Base-by-base conservation (phyloP, 2,113 vertebrate genomes). In the Corvus moneduloides region DNA sequence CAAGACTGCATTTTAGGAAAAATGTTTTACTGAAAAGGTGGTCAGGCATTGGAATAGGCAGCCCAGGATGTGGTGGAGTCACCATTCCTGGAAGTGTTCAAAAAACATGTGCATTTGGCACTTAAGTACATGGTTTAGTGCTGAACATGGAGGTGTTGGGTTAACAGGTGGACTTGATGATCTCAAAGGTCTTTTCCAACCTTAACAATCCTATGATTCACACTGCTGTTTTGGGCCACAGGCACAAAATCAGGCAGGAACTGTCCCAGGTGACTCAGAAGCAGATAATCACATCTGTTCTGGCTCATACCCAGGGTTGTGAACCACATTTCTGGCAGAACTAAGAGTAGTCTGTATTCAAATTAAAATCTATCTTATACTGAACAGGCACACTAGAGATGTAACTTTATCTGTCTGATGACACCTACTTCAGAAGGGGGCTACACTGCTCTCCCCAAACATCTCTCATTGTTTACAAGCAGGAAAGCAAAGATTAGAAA, bases 331-430 rank as follows among this genome's bases (percentile, higher is more conserved):
- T 73, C 63, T 41, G 66, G 55, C 4, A 77, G 63, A 68, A 63
- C 26, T 69, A 55, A 88, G 13, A 61, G 41, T 2, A 83, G 24
- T 24, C 37, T 32, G 16, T 7, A 30, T 77, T 84, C 44, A 92
- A 94, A 74, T 44, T 44, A 78, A 92, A 93, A 75, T 52, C 51
- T 91, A 64, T 46, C 32, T 66, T 15, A 32, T 52, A 61, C 21
- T 28, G 32, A 94, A 54, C 39, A 79, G 48, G 18, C 67, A 73
- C 3, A 20, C 26, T n/a, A 52, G 6, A 79, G 18, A 69, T 2
- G 3, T 14, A 62, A 43, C 39, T 43, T 80, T 39, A 63, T 46
- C 43, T 35, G 10, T 48, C 79, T 93, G 51, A 85, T 68, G 24
- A 61, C 41, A 28, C 6, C 44, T 56, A 13, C 74, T 56, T 51